Percentiles rank a stretch among this genome's conserved stretches.
phyloP scores from a whole-genome alignment of 2,113 vertebrate genomes.

The Phyllostomus hastatus region DNA sequence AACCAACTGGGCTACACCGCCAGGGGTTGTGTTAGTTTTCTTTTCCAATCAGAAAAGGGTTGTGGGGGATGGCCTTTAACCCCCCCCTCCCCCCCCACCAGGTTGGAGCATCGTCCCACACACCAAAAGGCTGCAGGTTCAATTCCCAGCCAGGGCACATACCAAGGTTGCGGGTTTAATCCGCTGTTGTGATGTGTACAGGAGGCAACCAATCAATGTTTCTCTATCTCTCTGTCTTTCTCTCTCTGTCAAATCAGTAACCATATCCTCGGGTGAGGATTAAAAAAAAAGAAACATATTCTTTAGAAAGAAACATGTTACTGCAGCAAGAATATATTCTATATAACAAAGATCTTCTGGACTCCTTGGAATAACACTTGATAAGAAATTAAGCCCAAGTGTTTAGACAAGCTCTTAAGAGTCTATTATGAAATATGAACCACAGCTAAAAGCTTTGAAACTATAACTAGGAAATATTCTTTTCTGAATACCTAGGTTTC shows the following conservation, averaged over 20 bases:
- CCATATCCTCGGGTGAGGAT: no score
- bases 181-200: no score
- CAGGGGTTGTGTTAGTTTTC: background rate
- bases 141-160: no score
- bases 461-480: background rate
- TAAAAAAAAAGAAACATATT: background rate
- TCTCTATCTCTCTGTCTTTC: no score
- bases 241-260: no score
- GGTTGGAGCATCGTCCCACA: no score
- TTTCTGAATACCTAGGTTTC: background rate
- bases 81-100: no score
- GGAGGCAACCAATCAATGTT: no score
- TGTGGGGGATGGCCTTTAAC: background rate
- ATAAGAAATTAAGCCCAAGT: background rate
- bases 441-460: background rate
- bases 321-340: background rate
- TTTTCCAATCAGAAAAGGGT: background rate
- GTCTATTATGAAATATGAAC: background rate
- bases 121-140: no score
- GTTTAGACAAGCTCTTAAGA: background rate
- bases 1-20: no score
- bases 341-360: background rate
- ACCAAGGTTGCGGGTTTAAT: no score
- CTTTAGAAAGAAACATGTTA: background rate
- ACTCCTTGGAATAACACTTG: background rate